Base-by-base conservation (phyloP, 2,113 vertebrate genomes). In the Trinectes maculatus region DNA sequence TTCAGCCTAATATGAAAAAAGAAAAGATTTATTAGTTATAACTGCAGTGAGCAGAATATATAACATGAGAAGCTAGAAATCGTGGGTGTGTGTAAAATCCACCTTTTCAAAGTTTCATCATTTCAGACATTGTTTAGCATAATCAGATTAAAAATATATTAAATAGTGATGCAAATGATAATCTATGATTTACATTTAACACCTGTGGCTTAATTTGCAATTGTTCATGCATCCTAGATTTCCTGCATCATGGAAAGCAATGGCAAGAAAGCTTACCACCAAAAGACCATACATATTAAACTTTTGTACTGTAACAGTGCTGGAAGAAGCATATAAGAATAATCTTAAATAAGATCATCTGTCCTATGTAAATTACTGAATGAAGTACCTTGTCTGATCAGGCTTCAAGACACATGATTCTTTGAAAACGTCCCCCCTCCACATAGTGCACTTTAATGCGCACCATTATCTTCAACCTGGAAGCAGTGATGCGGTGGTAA, bases 401-500 rank as follows among this genome's bases (percentile, higher is more conserved):
- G 61, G 59, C 33, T 51, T 64, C 26, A n/a, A 71, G 71, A 58
- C 21, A 11, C 34, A 34, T 1, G 13, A 33, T 42, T 65, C 56
- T 68, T 65, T 66, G 28, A 47, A 68, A 51, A 34, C n/a, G 25
- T 36, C 13, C 34, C 61, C 26, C 46, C 58, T 72, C 55, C 62
- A 31, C 46, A 59, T 33, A 52, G 59, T 46, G 43, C 36, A 49
- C 61, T 63, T 59, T 82, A 74, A 82, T 83, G 79, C 67, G 72
- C 29, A 22, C 71, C 64, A 81, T 83, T 83, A 85, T 79, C 70
- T 56, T 44, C 69, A 83, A 81, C 77, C 74, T 80, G 74, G 60
- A 82, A 81, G 74, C 74, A 47, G 57, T 69, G 61, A 84, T 69
- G 69, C 48, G 22, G 43, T 71, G 58, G 59, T 78, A 84, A 82